A percentile compares a stretch with the other conserved stretches of the same genome.
These are phyloP conservation scores for Crotalus helleri DNA, from an alignment of 2,113 vertebrate species.

Conservation along the genomic window DNA sequence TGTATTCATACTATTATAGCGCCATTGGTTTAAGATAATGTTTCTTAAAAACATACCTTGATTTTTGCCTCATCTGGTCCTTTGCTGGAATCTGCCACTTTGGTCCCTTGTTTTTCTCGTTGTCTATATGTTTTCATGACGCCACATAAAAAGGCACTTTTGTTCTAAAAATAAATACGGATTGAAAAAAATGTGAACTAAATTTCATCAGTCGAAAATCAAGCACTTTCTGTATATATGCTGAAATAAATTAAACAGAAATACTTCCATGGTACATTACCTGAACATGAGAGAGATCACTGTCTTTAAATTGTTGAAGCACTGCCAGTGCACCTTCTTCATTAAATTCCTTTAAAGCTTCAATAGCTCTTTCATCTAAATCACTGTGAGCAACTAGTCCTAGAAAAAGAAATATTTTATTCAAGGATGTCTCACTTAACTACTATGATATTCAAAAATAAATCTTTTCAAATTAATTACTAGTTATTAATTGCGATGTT, in stretches of 20 bases:
- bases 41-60: slow-evolving; percentile 74
- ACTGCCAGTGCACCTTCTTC: slow-evolving; percentile 97
- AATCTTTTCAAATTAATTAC: neutral
- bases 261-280: slow-evolving; percentile 67
- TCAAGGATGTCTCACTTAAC: slow-evolving; percentile 30
- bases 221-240: neutral
- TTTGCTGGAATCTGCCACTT: slow-evolving; percentile 92
- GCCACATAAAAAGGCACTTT: slow-evolving; percentile 99
- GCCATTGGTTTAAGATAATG: neutral
- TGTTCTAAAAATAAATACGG: slow-evolving; percentile 79
- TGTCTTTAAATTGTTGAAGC: slow-evolving; percentile 97
- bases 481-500: neutral
- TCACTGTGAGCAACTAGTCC: slow-evolving; percentile 96
- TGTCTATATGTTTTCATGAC: slow-evolving; percentile 99
- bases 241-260: neutral
- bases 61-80: slow-evolving; percentile 97
- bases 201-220: neutral
- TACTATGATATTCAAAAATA: neutral
- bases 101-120: slow-evolving; percentile 97
- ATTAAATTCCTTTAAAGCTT: slow-evolving; percentile 98
- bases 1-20: neutral
- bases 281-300: slow-evolving; percentile 97
- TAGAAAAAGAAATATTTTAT: slow-evolving; percentile 59
- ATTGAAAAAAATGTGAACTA: neutral
- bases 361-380: slow-evolving; percentile 95